Evolutionary conservation across 1,140 invertebrate species (phyloP), one percentile per base, ranked within the genome.

Genomic region (Heliconius melpomene): DNA sequence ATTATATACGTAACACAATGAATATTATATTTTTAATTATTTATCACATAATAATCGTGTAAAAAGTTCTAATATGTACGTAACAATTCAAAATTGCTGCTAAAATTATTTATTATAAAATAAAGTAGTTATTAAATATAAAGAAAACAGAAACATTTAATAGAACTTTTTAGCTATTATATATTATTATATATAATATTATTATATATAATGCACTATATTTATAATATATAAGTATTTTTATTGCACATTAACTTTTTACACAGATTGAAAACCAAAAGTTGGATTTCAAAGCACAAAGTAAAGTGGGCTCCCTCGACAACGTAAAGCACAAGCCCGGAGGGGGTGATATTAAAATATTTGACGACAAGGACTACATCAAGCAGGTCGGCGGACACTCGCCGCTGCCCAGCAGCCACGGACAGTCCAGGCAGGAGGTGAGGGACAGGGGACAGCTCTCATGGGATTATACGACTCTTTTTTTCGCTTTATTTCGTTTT

Each of bases 281-380:
- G 95, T 90, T 98, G 93, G 97, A 98, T 85, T 96, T 98, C 90
- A 97, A 98, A 94, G 97, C 96, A 79, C 96, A 97, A 93, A 98
- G 97, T 94, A 98, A 98, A 95, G 95, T 99, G 83, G 98, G 98
- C 75, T 99, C 98, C 32, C 90, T 99, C 95, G 98, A 98, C 90
- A 99, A 99, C 94, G 96, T 99, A 78, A 98, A 98, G 91, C 97
- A 99, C 95, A 97, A 96, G 94, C 98, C 99, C 71, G 98, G 98
- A 78, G 99, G 99, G 76, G 98, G 99, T 54, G 98, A 98, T 77
- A 97, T 97, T 92, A 98, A 98, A 95, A 98, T 98, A 89, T 99
- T 98, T 93, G 98, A 98, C 91, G 98, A 98, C 95, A 98, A 97
- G 94, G 97, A 98, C 80, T 99, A 99, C 95, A 96, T 98, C 87